Evolutionary conservation across 1,140 invertebrate genomes (phyloP).

Genomic region (Heliconius melpomene): DNA sequence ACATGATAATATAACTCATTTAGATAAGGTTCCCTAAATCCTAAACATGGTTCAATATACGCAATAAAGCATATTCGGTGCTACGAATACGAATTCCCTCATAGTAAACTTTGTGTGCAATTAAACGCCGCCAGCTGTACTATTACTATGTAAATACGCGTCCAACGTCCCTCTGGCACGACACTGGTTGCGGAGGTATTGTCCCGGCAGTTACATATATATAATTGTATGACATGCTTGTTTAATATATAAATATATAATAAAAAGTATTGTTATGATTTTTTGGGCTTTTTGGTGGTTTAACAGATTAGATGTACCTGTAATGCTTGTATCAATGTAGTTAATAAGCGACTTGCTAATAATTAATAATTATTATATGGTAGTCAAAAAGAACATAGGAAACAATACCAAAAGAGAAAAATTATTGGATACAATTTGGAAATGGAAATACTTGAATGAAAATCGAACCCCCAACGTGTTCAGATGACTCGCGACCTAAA

Average conservation of each 20-base stretch:
- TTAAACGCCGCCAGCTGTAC: slow-evolving; percentile 59
- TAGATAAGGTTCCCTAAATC: slow-evolving; percentile 19
- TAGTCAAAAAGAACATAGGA: no score
- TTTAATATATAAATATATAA: background rate
- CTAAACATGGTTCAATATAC: slow-evolving; percentile 20
- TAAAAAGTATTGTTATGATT: no score
- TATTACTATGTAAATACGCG: slow-evolving; percentile 72
- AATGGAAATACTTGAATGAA: no score
- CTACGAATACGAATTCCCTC: slow-evolving; percentile 32
- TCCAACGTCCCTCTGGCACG: slow-evolving; percentile 50
- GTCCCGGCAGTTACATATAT: background rate
- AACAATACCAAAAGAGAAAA: no score
- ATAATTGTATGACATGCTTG: background rate
- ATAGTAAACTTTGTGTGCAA: slow-evolving; percentile 48
- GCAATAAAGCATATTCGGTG: slow-evolving; percentile 26
- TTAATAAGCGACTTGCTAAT: no score
- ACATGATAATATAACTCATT: slow-evolving; percentile 25
- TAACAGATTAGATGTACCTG: no score
- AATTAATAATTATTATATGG: no score
- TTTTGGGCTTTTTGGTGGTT: no score
- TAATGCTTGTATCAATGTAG: no score
- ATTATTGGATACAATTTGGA: no score
- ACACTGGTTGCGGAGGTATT: slow-evolving; percentile 18
- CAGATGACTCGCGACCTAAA: no score
- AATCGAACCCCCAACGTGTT: no score